Base-by-base conservation (phyloP, 2,888 invertebrate genomes). In the Tolmerus cingulatus region DNA sequence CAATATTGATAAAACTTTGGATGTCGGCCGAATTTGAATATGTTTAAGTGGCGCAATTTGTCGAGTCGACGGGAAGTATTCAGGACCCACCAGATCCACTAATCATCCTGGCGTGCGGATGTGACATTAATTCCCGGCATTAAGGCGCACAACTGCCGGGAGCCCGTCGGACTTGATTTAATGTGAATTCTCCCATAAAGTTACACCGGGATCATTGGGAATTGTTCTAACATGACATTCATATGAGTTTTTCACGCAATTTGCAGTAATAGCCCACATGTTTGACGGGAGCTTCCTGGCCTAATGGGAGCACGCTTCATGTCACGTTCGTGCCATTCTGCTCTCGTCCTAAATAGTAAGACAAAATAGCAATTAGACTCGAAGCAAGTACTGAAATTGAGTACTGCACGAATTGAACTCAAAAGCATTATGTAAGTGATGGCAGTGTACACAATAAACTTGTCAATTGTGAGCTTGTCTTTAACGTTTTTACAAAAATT, bases 1-100 rank as follows among this genome's bases (percentile, higher is more conserved):
- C 88, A 87, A 37, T 88, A 88, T 88, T 88, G 88, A 88, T 88
- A 88, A 88, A 88, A 88, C 88, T 88, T 88, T 88, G 27, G 74
- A 85, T 87, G 87, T 88, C 86, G 66, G 40, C 34, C 76, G 78
- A 86, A 87, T 66, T 88, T 88, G 85, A 85, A 57, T 87, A 87
- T 78, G 85, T 88, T 79, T 74, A 79, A 74, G 46, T 76, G 40
- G n/a, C 19, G 40, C 40, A 76, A 76, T 76, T 76, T 76, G 76
- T 76, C 76, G 34, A 51, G 34, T 34, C 40, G 66, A 8, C 66
- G 66, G 27, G 66, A 66, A 37, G 76, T 23, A 34, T 34, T 34
- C 40, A 34, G 34, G 76, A 9, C 12, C 66, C 66, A 66, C 27
- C 66, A 66, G 66, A 66, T 66, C 66, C 66, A 66, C 66, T 66